Percentiles rank a stretch among this genome's conserved stretches.
Conservation (phyloP, 2,113 vertebrate species). For the Tupaia tana region DNA sequence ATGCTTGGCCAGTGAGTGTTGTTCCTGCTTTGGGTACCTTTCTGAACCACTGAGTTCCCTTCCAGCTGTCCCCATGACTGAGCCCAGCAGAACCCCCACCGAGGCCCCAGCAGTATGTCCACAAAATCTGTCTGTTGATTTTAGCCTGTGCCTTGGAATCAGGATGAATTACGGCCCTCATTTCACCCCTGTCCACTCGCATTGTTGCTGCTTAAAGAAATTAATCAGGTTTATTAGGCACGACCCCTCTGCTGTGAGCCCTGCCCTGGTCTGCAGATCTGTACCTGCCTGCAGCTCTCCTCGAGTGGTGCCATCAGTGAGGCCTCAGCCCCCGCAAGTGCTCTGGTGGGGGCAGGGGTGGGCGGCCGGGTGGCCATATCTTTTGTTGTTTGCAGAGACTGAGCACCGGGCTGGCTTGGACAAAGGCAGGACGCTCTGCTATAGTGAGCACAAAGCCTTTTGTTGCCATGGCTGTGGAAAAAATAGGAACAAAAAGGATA, state of each 20-base stretch:
- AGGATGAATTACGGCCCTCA: constrained; percentile 70
- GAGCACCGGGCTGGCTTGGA: constrained; percentile 40
- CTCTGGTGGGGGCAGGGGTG: constrained; percentile 60
- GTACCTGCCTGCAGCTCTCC: constrained; percentile 73
- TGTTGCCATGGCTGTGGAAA: constrained; percentile 74
- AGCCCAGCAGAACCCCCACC: neutral
- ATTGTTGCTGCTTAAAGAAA: constrained; percentile 72
- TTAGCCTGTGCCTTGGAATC: constrained; percentile 59
- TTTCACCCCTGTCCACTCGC: constrained; percentile 68
- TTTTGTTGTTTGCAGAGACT: constrained; percentile 72
- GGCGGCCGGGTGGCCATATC: constrained; percentile 56
- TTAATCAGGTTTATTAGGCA: constrained; percentile 78
- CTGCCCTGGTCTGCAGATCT: constrained; percentile 19
- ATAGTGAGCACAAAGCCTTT: constrained; percentile 55
- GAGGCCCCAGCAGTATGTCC: constrained; percentile 25
- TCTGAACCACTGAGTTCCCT: neutral
- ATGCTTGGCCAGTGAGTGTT: neutral
- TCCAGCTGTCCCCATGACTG: neutral
- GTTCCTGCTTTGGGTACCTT: neutral
- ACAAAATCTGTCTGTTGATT: constrained; percentile 43
- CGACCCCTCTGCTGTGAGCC: constrained; percentile 71
- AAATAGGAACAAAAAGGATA: constrained; percentile 75
- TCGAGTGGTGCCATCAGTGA: neutral
- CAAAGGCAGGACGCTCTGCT: constrained; percentile 67
- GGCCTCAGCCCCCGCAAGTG: neutral